A percentile compares a stretch with the other conserved stretches of the same genome.
Evolutionary conservation across 2,113 vertebrate species (phyloP).

Genomic region (Menidia beryllina): DNA sequence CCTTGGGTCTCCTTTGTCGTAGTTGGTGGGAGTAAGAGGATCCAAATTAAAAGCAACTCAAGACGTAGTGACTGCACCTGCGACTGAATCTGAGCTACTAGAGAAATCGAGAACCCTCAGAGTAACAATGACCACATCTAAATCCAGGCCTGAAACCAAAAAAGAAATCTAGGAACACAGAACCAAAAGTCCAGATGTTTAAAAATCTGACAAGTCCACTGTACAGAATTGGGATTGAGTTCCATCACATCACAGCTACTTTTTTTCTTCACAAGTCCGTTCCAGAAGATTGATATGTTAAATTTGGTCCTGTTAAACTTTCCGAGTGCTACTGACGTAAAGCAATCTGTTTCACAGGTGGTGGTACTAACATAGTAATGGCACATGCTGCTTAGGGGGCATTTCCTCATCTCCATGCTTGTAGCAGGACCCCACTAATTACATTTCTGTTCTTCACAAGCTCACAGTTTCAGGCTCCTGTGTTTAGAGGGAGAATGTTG

Average conservation of each 20-base stretch:
- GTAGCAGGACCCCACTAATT: conserved; percentile 68
- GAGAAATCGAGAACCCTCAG: too few relatives aligned
- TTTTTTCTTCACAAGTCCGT: background rate
- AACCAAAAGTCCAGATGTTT: too few relatives aligned
- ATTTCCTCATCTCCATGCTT: conserved; percentile 6
- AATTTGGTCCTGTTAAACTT: background rate
- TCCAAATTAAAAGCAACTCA: too few relatives aligned
- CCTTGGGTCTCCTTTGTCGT: too few relatives aligned
- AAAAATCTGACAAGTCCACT: too few relatives aligned
- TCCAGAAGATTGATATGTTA: background rate
- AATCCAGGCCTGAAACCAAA: too few relatives aligned
- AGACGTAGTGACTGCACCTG: too few relatives aligned
- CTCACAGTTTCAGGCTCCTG: background rate
- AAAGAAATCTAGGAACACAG: too few relatives aligned
- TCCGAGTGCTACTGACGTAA: background rate
- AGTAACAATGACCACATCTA: too few relatives aligned
- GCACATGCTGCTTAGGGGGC: conserved; percentile 3
- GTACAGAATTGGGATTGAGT: too few relatives aligned
- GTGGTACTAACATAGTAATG: conserved; percentile 16
- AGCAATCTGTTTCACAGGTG: background rate
- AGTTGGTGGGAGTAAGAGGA: too few relatives aligned
- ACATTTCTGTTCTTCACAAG: conserved; percentile 41
- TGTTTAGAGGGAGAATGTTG: background rate
- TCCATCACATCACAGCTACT: background rate
- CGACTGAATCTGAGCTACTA: too few relatives aligned